These are phyloP conservation scores for Oeneis ivallda DNA, from an alignment of 2,888 invertebrate species.

Conservation along the genomic window DNA sequence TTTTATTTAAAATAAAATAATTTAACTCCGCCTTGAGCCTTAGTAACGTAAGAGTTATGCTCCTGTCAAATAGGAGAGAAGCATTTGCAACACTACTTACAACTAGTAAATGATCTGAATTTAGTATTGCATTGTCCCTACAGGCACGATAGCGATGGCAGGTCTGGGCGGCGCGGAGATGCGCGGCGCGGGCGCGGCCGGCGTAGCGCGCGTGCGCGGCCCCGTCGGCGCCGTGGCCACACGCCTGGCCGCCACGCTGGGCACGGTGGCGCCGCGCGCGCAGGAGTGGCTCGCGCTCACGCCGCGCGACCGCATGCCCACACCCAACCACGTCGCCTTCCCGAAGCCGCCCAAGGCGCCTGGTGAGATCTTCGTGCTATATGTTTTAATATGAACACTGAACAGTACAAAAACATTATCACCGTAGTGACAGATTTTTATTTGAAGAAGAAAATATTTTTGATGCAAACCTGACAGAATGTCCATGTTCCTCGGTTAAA, in stretches of 20 bases:
- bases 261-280: constrained; percentile 61
- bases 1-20: too few relatives aligned
- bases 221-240: constrained; percentile 69
- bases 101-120: too few relatives aligned
- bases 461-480: too few relatives aligned
- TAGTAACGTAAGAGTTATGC: too few relatives aligned
- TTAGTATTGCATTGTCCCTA: background rate
- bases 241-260: constrained; percentile 63
- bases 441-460: too few relatives aligned
- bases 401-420: too few relatives aligned
- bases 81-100: background rate
- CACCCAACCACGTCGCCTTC: constrained; percentile 90
- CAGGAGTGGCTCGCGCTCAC: constrained; percentile 89
- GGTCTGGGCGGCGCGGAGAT: constrained; percentile 78
- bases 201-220: constrained; percentile 67
- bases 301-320: constrained; percentile 88
- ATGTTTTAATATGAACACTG: too few relatives aligned
- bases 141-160: constrained; percentile 81
- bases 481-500: too few relatives aligned
- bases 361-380: constrained; percentile 64
- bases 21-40: too few relatives aligned
- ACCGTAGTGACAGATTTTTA: too few relatives aligned
- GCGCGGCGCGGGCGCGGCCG: constrained; percentile 64
- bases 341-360: constrained; percentile 95
- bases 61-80: too few relatives aligned